A percentile compares a stretch with the other conserved stretches of the same genome.
These are phyloP conservation scores for Athene noctua DNA, from an alignment of 2,113 vertebrate genomes.

Conservation along the genomic window DNA sequence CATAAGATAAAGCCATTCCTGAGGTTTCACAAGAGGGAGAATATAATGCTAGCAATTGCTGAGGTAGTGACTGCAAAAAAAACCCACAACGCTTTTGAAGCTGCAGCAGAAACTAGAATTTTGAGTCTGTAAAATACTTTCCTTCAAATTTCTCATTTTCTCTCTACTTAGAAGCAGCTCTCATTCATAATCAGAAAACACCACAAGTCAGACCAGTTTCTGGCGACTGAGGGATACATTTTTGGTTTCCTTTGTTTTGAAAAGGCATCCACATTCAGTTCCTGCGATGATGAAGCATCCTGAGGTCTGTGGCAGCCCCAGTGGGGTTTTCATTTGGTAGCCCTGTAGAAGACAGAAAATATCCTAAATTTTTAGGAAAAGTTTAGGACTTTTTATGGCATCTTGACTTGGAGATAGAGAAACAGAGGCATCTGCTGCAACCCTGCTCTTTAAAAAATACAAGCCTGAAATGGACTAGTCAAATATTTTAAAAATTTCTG, in stretches of 20 bases:
- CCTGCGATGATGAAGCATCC: background rate
- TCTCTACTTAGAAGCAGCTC: background rate
- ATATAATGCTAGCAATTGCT: background rate
- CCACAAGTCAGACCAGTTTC: background rate
- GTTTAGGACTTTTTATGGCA: background rate
- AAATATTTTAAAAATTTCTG: background rate
- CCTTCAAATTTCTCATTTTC: background rate
- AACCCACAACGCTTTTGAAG: background rate
- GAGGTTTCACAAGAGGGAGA: constrained; percentile 16
- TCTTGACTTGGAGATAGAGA: background rate
- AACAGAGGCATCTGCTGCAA: background rate
- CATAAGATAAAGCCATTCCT: constrained; percentile 76
- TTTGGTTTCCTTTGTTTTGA: background rate
- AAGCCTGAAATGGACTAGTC: background rate
- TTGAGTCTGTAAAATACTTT: background rate
- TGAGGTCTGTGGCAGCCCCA: background rate
- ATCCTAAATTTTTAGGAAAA: background rate
- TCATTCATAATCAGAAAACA: background rate
- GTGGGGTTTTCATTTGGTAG: background rate
- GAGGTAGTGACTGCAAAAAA: background rate
- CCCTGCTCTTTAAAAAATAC: background rate
- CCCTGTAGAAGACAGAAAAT: background rate
- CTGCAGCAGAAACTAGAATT: background rate
- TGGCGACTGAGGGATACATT: background rate
- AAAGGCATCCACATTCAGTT: background rate